These are phyloP conservation scores for Dermochelys coriacea DNA, from an alignment of 2,797 vertebrate species.

Conservation along the genomic window DNA sequence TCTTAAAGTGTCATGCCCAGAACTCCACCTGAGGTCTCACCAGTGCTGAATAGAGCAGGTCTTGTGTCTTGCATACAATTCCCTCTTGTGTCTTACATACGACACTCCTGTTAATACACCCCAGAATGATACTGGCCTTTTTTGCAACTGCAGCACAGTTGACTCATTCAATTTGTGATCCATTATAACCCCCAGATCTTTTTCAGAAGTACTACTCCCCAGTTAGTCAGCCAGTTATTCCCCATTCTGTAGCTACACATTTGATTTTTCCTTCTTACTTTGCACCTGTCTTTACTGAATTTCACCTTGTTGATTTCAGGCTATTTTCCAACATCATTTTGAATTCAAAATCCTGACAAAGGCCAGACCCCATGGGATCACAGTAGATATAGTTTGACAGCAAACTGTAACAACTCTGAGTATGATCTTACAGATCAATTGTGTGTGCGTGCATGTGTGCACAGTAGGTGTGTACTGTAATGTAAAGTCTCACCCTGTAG, in stretches of 20 bases:
- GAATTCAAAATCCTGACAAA: not conserved
- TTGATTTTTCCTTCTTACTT: not conserved
- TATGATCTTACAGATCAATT: not conserved
- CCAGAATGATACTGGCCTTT: not conserved
- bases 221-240: not conserved
- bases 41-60: not conserved
- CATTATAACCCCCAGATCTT: not conserved
- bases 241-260: not conserved
- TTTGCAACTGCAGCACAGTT: not conserved
- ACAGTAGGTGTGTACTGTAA: not conserved
- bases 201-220: not conserved
- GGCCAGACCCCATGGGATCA: not conserved
- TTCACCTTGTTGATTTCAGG: not conserved
- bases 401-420: not conserved
- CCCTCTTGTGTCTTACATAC: not conserved
- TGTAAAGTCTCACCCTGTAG: constrained; percentile 84
- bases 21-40: not conserved
- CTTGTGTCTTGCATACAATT: not conserved
- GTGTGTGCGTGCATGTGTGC: fast-evolving
- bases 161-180: not conserved
- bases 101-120: not conserved
- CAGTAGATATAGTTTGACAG: not conserved
- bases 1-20: not conserved
- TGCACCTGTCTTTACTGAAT: not conserved
- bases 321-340: not conserved